These are phyloP conservation scores for Discoglossus pictus DNA, from an alignment of 2,797 vertebrate species.

Conservation along the genomic window DNA sequence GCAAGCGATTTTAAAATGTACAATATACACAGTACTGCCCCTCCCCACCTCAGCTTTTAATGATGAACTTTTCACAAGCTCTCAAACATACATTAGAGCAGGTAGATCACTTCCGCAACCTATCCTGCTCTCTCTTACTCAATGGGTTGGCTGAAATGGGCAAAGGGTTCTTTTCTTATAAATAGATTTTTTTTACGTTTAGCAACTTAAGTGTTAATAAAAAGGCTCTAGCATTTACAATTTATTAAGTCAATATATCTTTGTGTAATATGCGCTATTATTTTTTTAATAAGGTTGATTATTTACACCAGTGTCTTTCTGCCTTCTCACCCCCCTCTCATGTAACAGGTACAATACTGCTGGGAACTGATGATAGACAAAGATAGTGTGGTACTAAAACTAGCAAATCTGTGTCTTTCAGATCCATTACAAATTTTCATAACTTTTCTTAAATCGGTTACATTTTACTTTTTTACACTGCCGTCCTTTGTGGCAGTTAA, in stretches of 20 bases:
- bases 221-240: constrained; percentile 72
- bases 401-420: constrained; percentile 5
- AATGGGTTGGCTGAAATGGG: constrained; percentile 51
- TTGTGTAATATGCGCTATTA: constrained; percentile 69
- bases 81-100: constrained; percentile 58
- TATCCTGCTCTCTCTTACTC: constrained; percentile 47
- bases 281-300: constrained; percentile 60
- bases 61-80: constrained; percentile 60
- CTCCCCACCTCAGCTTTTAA: constrained; percentile 64
- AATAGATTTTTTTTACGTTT: constrained; percentile 56
- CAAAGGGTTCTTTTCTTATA: constrained; percentile 45
- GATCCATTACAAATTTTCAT: background rate
- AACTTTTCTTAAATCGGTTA: background rate
- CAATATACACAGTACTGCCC: constrained; percentile 78
- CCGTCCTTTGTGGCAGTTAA: background rate
- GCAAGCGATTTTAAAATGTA: constrained; percentile 81
- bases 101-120: constrained; percentile 57
- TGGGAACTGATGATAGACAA: constrained; percentile 41
- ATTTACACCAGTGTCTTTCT: constrained; percentile 68
- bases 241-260: constrained; percentile 68
- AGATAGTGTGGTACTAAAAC: constrained; percentile 37
- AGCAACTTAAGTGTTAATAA: constrained; percentile 67
- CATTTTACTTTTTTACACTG: background rate
- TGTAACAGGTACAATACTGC: constrained; percentile 21
- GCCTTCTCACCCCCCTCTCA: constrained; percentile 31